Evolutionary conservation across 2,113 vertebrate genomes (phyloP).

Genomic region (Nibea albiflora): DNA sequence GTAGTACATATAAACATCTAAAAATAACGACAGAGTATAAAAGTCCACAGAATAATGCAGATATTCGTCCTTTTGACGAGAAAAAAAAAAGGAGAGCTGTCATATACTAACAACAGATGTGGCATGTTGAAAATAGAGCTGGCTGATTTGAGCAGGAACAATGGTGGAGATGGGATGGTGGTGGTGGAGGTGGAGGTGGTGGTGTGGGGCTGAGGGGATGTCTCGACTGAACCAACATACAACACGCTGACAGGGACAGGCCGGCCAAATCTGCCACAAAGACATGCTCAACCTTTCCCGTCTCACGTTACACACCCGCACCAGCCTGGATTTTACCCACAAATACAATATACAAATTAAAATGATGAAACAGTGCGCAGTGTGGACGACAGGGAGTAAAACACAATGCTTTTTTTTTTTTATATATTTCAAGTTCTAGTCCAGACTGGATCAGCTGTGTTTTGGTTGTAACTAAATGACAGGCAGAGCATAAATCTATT

Average conservation of each 20-base stretch:
- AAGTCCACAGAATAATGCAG: not conserved
- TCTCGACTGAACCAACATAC: conserved; percentile 45
- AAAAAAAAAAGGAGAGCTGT: not conserved
- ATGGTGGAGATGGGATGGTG: conserved; percentile 41
- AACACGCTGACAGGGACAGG: conserved; percentile 35
- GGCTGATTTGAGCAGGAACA: conserved; percentile 48
- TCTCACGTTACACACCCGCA: conserved; percentile 35
- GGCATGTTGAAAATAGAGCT: conserved; percentile 41
- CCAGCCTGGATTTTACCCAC: conserved; percentile 10
- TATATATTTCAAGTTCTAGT: not conserved
- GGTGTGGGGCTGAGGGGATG: conserved; percentile 3
- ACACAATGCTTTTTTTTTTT: not conserved
- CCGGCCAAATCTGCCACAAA: conserved; percentile 56
- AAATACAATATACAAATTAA: not conserved
- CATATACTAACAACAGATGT: conserved; percentile 13
- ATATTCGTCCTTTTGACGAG: not conserved
- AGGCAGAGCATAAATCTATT: conserved; percentile 85
- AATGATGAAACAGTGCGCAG: not conserved
- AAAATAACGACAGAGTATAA: not conserved
- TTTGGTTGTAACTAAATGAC: conserved; percentile 90
- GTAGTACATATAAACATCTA: not conserved
- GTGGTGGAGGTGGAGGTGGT: not conserved
- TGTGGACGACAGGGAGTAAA: not conserved
- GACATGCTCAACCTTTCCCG: conserved; percentile 25
- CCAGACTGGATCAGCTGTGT: conserved; percentile 85